Base-by-base conservation (phyloP, 2,888 invertebrate genomes). In the Frankliniella fusca region DNA sequence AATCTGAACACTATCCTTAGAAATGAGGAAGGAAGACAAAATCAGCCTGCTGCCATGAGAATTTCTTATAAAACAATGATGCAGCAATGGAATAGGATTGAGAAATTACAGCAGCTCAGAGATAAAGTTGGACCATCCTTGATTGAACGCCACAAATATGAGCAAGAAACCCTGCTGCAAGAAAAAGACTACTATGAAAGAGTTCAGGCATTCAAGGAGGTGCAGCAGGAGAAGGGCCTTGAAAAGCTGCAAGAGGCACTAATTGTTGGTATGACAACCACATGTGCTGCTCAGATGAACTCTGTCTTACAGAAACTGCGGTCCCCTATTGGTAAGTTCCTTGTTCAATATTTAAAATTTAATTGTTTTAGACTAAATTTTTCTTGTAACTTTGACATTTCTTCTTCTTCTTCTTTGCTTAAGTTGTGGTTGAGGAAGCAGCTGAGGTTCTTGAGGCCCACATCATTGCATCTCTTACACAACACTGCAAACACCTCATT, bases 401-500 rank as follows among this genome's bases (percentile, higher is more conserved):
- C 0, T 38, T 38, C 5, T 38, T 38, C 38, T 3, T 84, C 80
- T 80, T 15, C n/a, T 15, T 88, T 88, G 65, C 87, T 3, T 38
- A 3, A 93, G 93, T 94, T 0, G 91, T 95, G 23, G 93, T 97
- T 0, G 97, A 97, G 87, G 97, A 97, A 89, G 96, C 96, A 0
- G 96, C 95, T 0, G 96, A 97, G 89, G 94, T 96, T 0, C 88
- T 96, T 61, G 97, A 97, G 87, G 91, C 94, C 0, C 97, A 97
- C 86, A 92, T 96, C n/a, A 89, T 96, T 0, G 93, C 94, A 0
- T 92, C 95, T 0, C 88, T 97, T 28, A 94, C 94, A 0, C 87
- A 90, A 48, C 88, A 91, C 81, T 94, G 95, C 84, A 89, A 96
- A 86, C 97, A 97, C 87, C 90, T 96, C 0, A 94, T 97, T 86